A percentile compares a stretch with the other conserved stretches of the same genome.
Evolutionary conservation across 1,140 invertebrate species (phyloP).

Genomic region (Drosophila asahinai): DNA sequence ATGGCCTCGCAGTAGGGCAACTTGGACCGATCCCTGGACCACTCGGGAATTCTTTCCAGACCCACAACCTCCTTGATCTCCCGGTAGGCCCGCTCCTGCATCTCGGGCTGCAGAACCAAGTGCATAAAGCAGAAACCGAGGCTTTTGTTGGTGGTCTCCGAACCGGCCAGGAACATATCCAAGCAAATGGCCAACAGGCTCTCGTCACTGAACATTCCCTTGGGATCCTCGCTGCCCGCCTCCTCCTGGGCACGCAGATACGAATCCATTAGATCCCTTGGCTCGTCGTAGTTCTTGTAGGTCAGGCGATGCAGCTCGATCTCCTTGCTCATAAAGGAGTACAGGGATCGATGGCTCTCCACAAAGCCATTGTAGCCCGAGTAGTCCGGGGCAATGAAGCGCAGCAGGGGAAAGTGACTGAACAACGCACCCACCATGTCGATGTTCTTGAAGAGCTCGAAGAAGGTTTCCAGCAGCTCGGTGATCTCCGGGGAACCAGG

Average conservation of each 20-base stretch:
- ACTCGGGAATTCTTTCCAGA: constrained; percentile 88
- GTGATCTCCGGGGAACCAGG: constrained; percentile 89
- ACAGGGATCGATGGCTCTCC: constrained; percentile 89
- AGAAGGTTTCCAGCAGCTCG: constrained; percentile 89
- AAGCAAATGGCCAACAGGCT: constrained; percentile 91
- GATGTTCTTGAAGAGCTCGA: constrained; percentile 89
- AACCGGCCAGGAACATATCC: constrained; percentile 93
- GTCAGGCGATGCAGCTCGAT: constrained; percentile 90
- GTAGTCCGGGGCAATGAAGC: constrained; percentile 90
- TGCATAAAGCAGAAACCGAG: constrained; percentile 92
- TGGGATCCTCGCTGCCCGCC: constrained; percentile 81
- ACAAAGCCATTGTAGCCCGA: constrained; percentile 92
- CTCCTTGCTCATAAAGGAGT: constrained; percentile 90
- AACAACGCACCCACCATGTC: constrained; percentile 92
- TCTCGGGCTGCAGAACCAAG: constrained; percentile 90
- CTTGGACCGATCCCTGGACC: constrained; percentile 88
- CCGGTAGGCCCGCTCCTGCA: constrained; percentile 91
- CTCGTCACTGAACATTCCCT: constrained; percentile 86
- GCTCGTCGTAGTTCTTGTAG: constrained; percentile 87
- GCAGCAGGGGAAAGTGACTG: constrained; percentile 91
- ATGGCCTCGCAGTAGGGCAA: constrained; percentile 93
- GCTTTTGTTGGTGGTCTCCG: constrained; percentile 92
- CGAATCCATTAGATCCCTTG: constrained; percentile 94
- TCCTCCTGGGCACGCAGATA: constrained; percentile 90
- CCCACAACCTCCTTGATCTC: constrained; percentile 93